Base-by-base conservation (phyloP, 2,888 invertebrate species). In the Schizaphis graminum region DNA sequence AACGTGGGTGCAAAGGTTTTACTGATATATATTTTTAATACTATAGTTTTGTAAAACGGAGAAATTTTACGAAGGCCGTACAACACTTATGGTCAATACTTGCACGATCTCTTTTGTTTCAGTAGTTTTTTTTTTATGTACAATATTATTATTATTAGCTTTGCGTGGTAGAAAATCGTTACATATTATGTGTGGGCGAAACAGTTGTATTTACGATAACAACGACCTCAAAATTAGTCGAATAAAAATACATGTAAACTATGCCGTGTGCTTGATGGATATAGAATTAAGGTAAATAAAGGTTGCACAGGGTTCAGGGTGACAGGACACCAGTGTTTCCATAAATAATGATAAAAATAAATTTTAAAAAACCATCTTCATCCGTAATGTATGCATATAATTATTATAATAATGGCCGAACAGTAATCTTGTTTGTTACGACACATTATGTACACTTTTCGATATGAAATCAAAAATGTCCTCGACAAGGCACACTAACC, bases 61-160 rank as follows among this genome's bases (percentile, higher is more conserved):
- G 86, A 90, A 94, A 90, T 90, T 91, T 41, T n/a, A 61, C 16
- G 89, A 90, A 93, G 92, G 92, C 41, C 92, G n/a, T 24, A 13
- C 28, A 88, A 77, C 88, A 88, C 13, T 77, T 77, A 85, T 90
- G 90, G 90, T 94, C 90, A 94, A 94, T 77, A 91, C 91, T 91
- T 26, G 91, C 94, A 91, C 94, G 86, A 94, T 91, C 86, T 94
- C 94, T 91, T 91, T 94, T 94, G 94, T 94, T 91, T 94, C 61
- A 94, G 87, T 86, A 84, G 24, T 94, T 87, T 61, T 89, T 88
- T 67, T 89, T 88, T 49, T 90, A 16, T 28, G 21, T 87, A 67
- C 21, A 77, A 47, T 86, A 87, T 44, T 57, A 56, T 89, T 57
- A 61, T 44, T 61, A 77, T 89, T 77, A 93, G 77, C 67, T 28